Base-by-base conservation (phyloP, 1,140 invertebrate species). In the Pemphigus obesinymphae region DNA sequence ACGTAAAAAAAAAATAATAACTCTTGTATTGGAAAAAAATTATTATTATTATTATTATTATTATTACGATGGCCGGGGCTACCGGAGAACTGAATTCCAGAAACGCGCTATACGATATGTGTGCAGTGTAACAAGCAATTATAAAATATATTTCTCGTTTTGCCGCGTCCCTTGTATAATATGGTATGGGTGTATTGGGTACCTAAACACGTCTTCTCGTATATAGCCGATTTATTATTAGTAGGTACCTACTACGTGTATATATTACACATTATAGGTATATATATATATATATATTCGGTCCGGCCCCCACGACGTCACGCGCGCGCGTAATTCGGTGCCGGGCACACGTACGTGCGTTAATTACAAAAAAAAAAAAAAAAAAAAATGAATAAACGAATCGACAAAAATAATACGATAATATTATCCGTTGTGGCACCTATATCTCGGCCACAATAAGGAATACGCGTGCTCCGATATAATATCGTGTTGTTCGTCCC, bases 81-180 rank as follows among this genome's bases (percentile, higher is more conserved):
- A 73, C 70, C 26, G 68, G 40, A 72, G 40, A 72, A 50, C 43
- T 48, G 70, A 73, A 73, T 73, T 73, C 70, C 70, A 73, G 43
- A 73, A 73, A 73, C 43, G 66, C n/a, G 15, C 66, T 55, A 23
- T 23, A 8, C n/a, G 66, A n/a, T 20, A 11, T 11, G 40, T 20
- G 68, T 31, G 68, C 20, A n/a, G 70, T 50, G 43, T 73, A 50
- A 50, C 26, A 31, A 73, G 70, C 70, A 73, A 73, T 73, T 73
- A 73, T 73, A 48, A 73, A n/a, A n/a, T n/a, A 73, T 50, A 73
- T 73, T 73, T 50, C 70, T 73, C 70, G 70, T 73, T 50, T 73
- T 31, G 70, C 26, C 23, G 43, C 68, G 43, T 48, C 43, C 43
- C 15, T 26, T 20, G 43, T 45, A 7, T 70, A 23, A 23, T 7